These are phyloP conservation scores for Gorsachius goisagi DNA, from an alignment of 2,113 vertebrate genomes.

Conservation along the genomic window DNA sequence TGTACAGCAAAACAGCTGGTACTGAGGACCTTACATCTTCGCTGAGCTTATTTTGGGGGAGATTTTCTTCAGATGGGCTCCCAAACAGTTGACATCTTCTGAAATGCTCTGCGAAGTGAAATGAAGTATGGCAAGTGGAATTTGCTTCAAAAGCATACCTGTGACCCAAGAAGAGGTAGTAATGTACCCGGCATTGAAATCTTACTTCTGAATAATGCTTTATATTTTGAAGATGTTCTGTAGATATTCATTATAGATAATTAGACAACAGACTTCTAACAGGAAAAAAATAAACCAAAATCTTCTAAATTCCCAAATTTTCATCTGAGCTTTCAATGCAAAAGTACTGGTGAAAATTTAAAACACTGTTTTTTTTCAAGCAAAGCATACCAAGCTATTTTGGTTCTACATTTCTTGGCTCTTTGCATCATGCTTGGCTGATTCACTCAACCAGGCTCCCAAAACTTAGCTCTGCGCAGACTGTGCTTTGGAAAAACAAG, in stretches of 20 bases:
- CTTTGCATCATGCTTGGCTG: background rate
- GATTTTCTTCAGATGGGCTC: background rate
- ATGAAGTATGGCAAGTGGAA: background rate
- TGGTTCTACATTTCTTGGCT: background rate
- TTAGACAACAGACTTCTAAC: background rate
- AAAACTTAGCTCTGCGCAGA: background rate
- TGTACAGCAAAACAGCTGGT: background rate
- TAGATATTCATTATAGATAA: background rate
- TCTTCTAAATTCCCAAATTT: background rate
- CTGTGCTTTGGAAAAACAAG: background rate
- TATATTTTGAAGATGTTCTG: background rate
- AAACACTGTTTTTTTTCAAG: background rate
- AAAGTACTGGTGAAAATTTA: background rate
- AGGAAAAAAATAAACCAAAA: background rate
- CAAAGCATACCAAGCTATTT: background rate
- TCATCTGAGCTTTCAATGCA: background rate
- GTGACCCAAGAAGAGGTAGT: background rate
- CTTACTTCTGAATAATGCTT: background rate
- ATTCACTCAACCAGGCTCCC: background rate
- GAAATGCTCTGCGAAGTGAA: background rate
- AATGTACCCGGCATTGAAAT: accelerated
- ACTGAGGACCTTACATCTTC: background rate
- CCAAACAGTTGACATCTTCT: background rate
- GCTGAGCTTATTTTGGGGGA: background rate
- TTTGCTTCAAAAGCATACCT: background rate